Evolutionary conservation across 2,113 vertebrate genomes (phyloP).

Genomic region (Myrmecobius fasciatus): DNA sequence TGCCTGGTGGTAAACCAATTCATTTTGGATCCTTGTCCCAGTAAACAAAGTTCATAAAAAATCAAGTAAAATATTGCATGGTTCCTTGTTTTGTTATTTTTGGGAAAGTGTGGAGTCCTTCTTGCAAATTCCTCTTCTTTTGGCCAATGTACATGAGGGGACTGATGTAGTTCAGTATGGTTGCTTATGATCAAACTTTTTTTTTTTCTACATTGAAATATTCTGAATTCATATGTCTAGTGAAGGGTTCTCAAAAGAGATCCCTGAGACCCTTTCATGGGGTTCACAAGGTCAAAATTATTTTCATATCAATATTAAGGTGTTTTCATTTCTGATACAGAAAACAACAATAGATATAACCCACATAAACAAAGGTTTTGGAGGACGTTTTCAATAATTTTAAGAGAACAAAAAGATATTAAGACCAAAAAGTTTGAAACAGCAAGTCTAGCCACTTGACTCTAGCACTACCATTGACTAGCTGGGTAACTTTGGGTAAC

Average conservation of each 20-base stretch:
- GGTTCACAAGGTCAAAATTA: not conserved
- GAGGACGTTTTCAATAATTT: not conserved
- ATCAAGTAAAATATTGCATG: constrained; percentile 37
- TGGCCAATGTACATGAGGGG: not conserved
- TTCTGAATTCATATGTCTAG: not conserved
- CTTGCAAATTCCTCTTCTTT: not conserved
- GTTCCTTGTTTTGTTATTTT: constrained; percentile 34
- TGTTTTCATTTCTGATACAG: not conserved
- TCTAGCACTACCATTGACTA: not conserved
- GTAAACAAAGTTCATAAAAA: constrained; percentile 19
- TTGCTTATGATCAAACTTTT: not conserved
- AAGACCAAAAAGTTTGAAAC: not conserved
- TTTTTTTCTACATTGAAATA: not conserved
- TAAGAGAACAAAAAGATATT: not conserved
- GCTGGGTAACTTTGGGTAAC: not conserved
- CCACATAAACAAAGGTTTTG: not conserved
- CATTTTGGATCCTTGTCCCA: constrained; percentile 38
- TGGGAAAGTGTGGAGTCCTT: not conserved
- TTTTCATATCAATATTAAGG: not conserved
- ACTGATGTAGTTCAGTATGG: not conserved
- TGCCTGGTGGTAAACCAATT: constrained; percentile 26
- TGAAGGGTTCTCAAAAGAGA: not conserved
- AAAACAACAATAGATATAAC: not conserved
- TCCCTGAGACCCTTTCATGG: not conserved
- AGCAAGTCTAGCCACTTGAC: not conserved